These are phyloP conservation scores for Hymenopus coronatus DNA, from an alignment of 2,888 invertebrate species.

Conservation along the genomic window DNA sequence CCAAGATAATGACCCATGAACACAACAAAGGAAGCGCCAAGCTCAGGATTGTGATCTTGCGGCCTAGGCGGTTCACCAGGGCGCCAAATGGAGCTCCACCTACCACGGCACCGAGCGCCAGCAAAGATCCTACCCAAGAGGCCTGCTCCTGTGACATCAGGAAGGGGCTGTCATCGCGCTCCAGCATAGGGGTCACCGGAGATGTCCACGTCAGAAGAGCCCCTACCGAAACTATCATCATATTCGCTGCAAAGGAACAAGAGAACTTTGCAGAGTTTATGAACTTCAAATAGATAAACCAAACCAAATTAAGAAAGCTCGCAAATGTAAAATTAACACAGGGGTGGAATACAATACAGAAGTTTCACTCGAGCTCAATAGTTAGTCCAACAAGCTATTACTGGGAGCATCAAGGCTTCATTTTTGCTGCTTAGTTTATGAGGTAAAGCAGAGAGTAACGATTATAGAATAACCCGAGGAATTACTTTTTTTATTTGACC, in stretches of 20 bases:
- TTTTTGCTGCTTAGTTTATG: too few relatives aligned
- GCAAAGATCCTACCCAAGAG: slow-evolving; percentile 53
- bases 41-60: slow-evolving; percentile 39
- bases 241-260: slow-evolving; percentile 37
- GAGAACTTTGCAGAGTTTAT: slow-evolving; percentile 34
- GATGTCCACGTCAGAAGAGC: slow-evolving; percentile 39
- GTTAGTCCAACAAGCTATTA: too few relatives aligned
- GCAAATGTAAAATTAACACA: too few relatives aligned
- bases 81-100: slow-evolving; percentile 68
- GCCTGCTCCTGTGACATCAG: slow-evolving; percentile 35
- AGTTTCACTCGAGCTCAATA: too few relatives aligned
- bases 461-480: too few relatives aligned
- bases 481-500: too few relatives aligned
- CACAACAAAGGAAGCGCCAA: slow-evolving; percentile 61
- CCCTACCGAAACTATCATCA: slow-evolving; percentile 38
- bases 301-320: too few relatives aligned
- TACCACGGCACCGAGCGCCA: slow-evolving; percentile 64
- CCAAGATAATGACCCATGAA: slow-evolving; percentile 65
- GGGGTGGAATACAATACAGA: too few relatives aligned
- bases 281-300: too few relatives aligned
- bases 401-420: too few relatives aligned
- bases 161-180: slow-evolving; percentile 9
- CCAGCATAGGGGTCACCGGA: slow-evolving; percentile 38
- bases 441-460: too few relatives aligned
- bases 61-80: slow-evolving; percentile 37